Percentiles rank a stretch among this genome's conserved stretches.
These are phyloP conservation scores for Spodoptera exigua DNA, from an alignment of 2,888 invertebrate species.

Conservation along the genomic window DNA sequence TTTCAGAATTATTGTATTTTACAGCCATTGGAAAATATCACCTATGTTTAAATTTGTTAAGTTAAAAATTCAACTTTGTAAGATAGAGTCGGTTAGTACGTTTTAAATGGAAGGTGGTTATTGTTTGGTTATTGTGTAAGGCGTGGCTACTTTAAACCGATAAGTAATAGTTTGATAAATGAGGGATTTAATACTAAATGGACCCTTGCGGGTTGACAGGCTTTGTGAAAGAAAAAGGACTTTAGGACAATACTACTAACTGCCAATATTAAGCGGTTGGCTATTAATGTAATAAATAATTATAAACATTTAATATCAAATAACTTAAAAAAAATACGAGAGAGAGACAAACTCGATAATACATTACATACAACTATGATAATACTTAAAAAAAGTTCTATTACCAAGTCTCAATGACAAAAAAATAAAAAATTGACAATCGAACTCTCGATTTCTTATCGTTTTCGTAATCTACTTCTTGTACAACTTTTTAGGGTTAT, in stretches of 20 bases:
- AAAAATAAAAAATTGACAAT: conserved; percentile 28
- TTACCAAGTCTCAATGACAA: conserved; percentile 28
- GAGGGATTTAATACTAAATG: conserved; percentile 47
- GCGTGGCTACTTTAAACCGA: conserved; percentile 56
- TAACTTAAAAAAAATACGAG: too few species aligned
- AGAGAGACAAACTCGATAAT: too few species aligned
- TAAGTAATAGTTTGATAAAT: conserved; percentile 54
- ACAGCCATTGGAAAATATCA: conserved; percentile 1
- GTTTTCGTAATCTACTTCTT: conserved; percentile 4
- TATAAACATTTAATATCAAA: too few species aligned
- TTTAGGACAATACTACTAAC: conserved; percentile 2
- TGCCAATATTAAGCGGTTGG: not conserved
- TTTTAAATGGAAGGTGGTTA: conserved; percentile 29
- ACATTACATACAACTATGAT: too few species aligned
- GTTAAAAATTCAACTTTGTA: conserved; percentile 13
- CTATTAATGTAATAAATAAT: too few species aligned
- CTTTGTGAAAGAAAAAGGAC: not conserved
- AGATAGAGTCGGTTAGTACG: conserved; percentile 11
- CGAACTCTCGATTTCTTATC: conserved; percentile 31
- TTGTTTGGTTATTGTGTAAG: conserved; percentile 53
- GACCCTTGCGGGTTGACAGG: conserved; percentile 20
- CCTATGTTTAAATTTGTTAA: conserved; percentile 8
- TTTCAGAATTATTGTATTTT: not conserved
- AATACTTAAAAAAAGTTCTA: too few species aligned
- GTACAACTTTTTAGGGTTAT: too few species aligned